phyloP scores from a whole-genome alignment of 2,113 vertebrate genomes.

The Elachura formosa region DNA sequence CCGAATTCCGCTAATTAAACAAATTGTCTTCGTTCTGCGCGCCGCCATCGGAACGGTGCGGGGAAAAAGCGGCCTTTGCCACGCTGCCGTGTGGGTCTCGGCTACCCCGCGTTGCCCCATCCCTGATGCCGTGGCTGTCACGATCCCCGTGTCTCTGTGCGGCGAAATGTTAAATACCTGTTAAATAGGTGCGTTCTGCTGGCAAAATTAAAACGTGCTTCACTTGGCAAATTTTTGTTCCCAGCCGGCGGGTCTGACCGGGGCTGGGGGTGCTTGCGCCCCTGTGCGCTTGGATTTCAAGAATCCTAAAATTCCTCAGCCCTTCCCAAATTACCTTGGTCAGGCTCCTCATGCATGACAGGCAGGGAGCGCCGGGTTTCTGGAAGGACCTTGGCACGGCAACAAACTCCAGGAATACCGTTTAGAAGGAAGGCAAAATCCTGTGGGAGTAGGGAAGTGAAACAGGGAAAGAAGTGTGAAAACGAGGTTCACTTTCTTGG shows the following conservation, averaged over 20 bases:
- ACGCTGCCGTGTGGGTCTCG: no score
- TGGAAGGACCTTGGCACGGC: background rate
- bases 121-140: rapidly evolving
- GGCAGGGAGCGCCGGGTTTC: background rate
- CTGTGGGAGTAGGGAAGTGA: background rate
- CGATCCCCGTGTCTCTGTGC: rapidly evolving
- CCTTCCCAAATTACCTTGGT: background rate
- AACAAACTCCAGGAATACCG: background rate
- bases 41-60: rapidly evolving
- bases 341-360: background rate
- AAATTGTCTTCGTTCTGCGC: rapidly evolving
- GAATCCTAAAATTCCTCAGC: background rate
- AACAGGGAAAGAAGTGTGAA: rapidly evolving
- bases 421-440: no score
- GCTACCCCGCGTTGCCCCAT: rapidly evolving
- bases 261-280: background rate
- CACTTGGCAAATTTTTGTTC: background rate
- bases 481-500: no score
- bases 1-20: no score
- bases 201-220: background rate
- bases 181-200: background rate
- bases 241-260: background rate
- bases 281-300: no score
- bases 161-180: rapidly evolving
- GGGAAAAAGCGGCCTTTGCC: background rate